Base-by-base conservation (phyloP, 1,140 invertebrate genomes). In the Drosophila pallidifrons region DNA sequence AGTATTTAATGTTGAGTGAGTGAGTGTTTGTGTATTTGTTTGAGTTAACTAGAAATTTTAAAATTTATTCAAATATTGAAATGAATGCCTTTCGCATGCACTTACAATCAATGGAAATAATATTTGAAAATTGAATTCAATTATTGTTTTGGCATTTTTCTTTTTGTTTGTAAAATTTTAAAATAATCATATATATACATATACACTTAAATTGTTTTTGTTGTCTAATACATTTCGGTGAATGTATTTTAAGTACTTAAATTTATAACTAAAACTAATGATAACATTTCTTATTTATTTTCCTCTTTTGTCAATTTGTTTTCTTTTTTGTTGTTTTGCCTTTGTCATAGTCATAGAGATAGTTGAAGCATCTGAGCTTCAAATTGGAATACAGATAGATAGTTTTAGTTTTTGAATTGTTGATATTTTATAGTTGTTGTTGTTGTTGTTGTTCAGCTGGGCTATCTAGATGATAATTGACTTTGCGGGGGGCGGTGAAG, bases 251-350 rank as follows among this genome's bases (percentile, higher is more conserved):
- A 43, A 43, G 71, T 63, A 68, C 85, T 88, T 88, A 89, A 80
- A 72, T 68, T 71, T 90, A 89, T 38, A 90, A 89, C 59, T 90
- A 81, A 78, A 90, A 86, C 85, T 89, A 89, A 90, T 89, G 85
- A 89, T 89, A 89, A 89, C 83, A 88, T 89, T 87, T 83, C 58
- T 60, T 70, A 67, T 68, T 35, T 61, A 30, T 45, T 38, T 38
- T 38, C 6, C 20, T 25, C 20, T 25, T 38, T 38, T 38, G 11
- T 38, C 2, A 10, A 10, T 38, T 38, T 38, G 6, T 38, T 38
- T 2, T 8, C 7, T 66, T 38, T 20, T 41, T 28, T 41, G 35
- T 65, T 38, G 10, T 41, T 41, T 28, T 41, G 35, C n/a, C 32
- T 64, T 67, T 45, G 5, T 38, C 6, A 43, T 58, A 32, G 41